Evolutionary conservation across 1,140 invertebrate genomes (phyloP).

Genomic region (Stenopsyche tienmushanensis): DNA sequence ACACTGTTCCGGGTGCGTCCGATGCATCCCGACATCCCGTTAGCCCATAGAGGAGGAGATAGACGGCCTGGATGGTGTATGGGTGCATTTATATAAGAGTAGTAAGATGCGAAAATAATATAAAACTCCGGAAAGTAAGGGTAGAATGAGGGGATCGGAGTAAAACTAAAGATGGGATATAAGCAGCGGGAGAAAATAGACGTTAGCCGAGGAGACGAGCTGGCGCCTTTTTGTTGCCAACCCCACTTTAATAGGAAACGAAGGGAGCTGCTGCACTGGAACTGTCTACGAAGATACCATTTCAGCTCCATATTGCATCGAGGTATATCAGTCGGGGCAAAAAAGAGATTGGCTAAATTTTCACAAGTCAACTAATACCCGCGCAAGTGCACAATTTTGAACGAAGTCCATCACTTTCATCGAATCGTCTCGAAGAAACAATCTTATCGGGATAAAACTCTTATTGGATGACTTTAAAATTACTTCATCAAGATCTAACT

Average conservation of each 20-base stretch:
- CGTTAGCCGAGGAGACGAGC: conserved; percentile 16
- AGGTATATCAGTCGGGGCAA: too few species aligned
- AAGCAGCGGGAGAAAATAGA: neutral
- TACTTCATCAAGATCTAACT: too few species aligned
- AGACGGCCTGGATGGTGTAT: neutral
- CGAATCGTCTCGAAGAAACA: neutral
- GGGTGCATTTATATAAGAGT: conserved; percentile 15
- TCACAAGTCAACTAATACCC: too few species aligned
- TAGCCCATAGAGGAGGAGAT: neutral
- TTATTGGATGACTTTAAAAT: too few species aligned
- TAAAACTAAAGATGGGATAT: conserved; percentile 30
- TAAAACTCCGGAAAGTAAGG: conserved; percentile 17
- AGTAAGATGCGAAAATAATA: conserved; percentile 33
- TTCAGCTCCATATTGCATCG: too few species aligned
- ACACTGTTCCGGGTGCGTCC: neutral
- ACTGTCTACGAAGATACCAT: too few species aligned
- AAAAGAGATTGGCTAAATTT: too few species aligned
- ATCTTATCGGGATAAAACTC: too few species aligned
- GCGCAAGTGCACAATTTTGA: too few species aligned
- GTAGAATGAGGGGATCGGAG: conserved; percentile 11
- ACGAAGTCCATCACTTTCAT: neutral
- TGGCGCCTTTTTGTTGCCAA: conserved; percentile 27
- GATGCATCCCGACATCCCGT: neutral
- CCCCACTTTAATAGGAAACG: neutral
- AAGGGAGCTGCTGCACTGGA: conserved; percentile 2